These are phyloP conservation scores for Xyliphius kryptos DNA, from an alignment of 2,113 vertebrate genomes.

Conservation along the genomic window DNA sequence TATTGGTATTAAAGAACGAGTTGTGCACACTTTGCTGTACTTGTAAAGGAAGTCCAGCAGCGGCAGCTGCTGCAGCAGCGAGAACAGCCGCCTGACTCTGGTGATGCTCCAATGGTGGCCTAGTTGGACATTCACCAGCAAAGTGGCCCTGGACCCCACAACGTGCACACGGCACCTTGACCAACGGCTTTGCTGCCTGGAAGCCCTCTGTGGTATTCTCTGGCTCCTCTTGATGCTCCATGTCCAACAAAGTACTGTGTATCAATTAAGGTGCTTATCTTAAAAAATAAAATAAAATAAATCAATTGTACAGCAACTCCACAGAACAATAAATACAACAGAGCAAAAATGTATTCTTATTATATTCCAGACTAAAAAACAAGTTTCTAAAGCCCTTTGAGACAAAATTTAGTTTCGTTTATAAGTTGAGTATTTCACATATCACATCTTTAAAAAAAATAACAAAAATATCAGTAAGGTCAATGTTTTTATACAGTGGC, in stretches of 20 bases:
- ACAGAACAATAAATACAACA: too few species aligned
- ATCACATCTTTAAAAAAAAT: too few species aligned
- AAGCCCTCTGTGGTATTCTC: constrained; percentile 83
- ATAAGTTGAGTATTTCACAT: too few species aligned
- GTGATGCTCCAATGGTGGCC: constrained; percentile 65
- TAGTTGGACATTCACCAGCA: constrained; percentile 54
- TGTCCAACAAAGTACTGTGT: constrained; percentile 95
- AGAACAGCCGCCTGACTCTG: constrained; percentile 71
- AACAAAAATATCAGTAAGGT: too few species aligned
- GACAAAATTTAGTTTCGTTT: too few species aligned
- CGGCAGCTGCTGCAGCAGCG: constrained; percentile 65
- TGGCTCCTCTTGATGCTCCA: constrained; percentile 93
- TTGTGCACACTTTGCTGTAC: constrained; percentile 69
- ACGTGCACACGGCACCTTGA: constrained; percentile 44
- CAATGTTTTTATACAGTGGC: too few species aligned
- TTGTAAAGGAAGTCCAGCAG: constrained; percentile 66
- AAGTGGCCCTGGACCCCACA: constrained; percentile 58
- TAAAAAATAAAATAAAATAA: constrained; percentile 15
- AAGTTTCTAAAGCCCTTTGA: background rate
- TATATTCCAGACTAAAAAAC: background rate
- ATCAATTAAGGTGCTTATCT: constrained; percentile 66
- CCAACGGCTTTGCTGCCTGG: constrained; percentile 71
- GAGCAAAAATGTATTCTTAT: background rate
- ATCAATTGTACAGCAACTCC: background rate
- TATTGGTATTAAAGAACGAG: constrained; percentile 73